Base-by-base conservation (phyloP, 1,140 invertebrate genomes). In the Bursaphelenchus mucronatus region DNA sequence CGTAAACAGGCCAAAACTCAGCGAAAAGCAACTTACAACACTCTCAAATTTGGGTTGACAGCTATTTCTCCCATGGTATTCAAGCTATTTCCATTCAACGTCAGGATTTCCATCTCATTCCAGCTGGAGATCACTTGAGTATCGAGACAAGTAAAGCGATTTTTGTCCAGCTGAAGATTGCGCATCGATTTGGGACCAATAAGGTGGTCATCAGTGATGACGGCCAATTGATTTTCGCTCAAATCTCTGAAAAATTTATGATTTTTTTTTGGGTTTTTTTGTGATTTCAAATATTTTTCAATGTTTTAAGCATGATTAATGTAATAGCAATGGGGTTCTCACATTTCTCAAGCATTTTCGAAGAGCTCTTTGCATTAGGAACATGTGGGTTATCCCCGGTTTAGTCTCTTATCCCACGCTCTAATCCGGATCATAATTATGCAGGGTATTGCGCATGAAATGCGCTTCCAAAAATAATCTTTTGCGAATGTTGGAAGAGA, bases 11-110 rank as follows among this genome's bases (percentile, higher is more conserved):
- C n/a, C n/a, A n/a, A n/a, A n/a, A n/a, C n/a, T n/a, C n/a, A n/a
- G n/a, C n/a, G n/a, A 45, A 8, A 19, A 11, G 47, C 46, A 70
- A 82, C 84, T 84, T 76, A 88, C 80, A 95, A 82, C 11, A 89
- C 90, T 70, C 91, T 86, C 15, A 97, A 84, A 56, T 90, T 87
- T 45, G 87, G 87, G 82, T 91, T 85, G 62, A 88, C 87, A 52
- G 87, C 87, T 76, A 94, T 89, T 72, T 90, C 86, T 80, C 92
- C 90, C 55, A 95, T 83, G 55, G 88, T 88, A 40, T 90, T 94
- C 70, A 96, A 82, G 81, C 92, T 94, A 83, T 97, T 97, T 84
- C 91, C 91, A 82, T 94, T 94, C 59, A 97, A 45, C 9, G 76
- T 79, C 8, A 78, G 56, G 8, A 76, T 67, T 67, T 79, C 76